Base-by-base conservation (phyloP, 2,113 vertebrate species). In the Mustela nigripes region DNA sequence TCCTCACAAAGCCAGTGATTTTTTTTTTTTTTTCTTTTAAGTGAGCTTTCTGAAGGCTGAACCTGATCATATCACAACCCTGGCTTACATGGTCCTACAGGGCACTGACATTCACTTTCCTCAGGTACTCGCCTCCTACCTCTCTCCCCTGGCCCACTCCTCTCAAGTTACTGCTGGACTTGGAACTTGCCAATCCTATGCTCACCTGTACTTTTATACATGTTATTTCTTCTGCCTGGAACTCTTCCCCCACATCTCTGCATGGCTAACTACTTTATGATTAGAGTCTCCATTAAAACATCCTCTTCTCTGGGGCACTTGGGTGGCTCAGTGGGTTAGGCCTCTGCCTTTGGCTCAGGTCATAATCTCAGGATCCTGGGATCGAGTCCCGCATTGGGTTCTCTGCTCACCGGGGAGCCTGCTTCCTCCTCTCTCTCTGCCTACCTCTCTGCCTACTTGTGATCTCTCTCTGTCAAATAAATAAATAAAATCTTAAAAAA, bases 1-100 rank as follows among this genome's bases (percentile, higher is more conserved):
- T 89, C 73, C 71, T 97, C 65, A 56, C 33, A 80, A 81, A 81
- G 71, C 26, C 33, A 78, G 60, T 88, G 76, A 89, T 80, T 56
- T n/a, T 42, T 22, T 86, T 22, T n/a, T 39, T 86, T 53, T 26
- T 45, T 76, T 76, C 14, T 9, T 78, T 48, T n/a, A 26, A 0
- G 1, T 24, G 48, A 24, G 1, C n/a, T 42, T 21, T 22, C 48
- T 78, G 31, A 84, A 63, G 39, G 26, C 60, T 84, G 26, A 84
- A 84, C 42, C 26, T 84, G 60, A 33, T 42, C 39, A 19, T 84
- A 24, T 18, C 45, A 78, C 31, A 71, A 58, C 28, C 33, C 56
- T 39, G 33, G 21, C 39, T 26, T 45, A 19, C 24, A 82, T 8
- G 74, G 76, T 21, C 45, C 39, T 36, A 28, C 15, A 26, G 11